A percentile compares a stretch with the other conserved stretches of the same genome.
These are phyloP conservation scores for Craseonycteris thonglongyai DNA, from an alignment of 2,113 vertebrate genomes.

Conservation along the genomic window DNA sequence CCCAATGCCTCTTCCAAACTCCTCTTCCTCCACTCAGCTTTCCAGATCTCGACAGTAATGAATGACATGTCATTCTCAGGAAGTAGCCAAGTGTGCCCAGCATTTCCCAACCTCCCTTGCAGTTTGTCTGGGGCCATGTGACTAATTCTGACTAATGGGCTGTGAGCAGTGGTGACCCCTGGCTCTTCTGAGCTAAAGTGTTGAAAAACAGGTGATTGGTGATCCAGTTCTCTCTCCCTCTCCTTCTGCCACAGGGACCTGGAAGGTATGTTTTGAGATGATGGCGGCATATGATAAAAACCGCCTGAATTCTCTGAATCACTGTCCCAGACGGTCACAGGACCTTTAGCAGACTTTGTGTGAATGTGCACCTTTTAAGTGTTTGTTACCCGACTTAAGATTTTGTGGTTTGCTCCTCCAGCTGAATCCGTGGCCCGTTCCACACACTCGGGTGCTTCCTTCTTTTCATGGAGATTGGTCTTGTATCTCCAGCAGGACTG, in stretches of 20 bases:
- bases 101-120: neutral
- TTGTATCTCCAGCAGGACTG: neutral
- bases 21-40: neutral
- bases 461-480: neutral
- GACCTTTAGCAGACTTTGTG: neutral
- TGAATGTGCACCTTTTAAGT: neutral
- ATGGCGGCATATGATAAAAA: neutral
- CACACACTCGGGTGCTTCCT: neutral
- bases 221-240: neutral
- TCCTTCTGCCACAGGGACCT: neutral
- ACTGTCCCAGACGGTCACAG: too few relatives aligned
- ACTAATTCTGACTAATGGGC: neutral
- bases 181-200: neutral
- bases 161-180: rapidly evolving
- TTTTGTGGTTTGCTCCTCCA: neutral
- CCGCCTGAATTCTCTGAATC: neutral
- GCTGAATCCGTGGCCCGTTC: neutral
- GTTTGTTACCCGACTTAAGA: neutral
- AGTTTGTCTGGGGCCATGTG: neutral
- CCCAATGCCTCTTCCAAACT: neutral
- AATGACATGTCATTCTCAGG: neutral
- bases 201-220: too few relatives aligned
- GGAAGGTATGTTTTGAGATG: neutral
- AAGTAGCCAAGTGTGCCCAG: rapidly evolving
- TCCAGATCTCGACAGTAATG: neutral